Evolutionary conservation across 2,797 vertebrate genomes (phyloP), one percentile per base, ranked within the genome.

Genomic region (Characodon lateralis): DNA sequence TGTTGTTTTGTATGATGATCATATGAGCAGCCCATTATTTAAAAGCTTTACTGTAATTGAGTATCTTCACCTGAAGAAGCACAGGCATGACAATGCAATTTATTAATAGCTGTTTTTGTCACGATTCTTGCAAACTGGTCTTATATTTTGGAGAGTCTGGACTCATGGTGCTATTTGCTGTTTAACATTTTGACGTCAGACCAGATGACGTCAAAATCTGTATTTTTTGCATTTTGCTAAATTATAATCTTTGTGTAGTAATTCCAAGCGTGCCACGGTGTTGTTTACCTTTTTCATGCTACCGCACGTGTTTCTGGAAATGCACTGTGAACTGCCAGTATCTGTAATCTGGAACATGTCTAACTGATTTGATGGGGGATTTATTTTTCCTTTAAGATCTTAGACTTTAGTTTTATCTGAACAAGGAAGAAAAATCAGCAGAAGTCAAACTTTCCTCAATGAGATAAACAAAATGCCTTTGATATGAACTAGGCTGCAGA

Each of bases 201-300:
- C 88, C 82, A 77, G 69, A 69, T 80, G 78, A 92, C 80, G 85
- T 91, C 82, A 80, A 63, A 59, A 72, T 74, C 70, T 70, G 41
- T 79, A 83, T 22, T 31, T 20, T 69, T 71, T 46, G n/a, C 39
- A 35, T 53, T 71, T 72, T 58, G 63, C 63, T 66, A n/a, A 66
- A 66, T 24, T 9, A 61, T 74, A 65, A 56, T 70, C 46, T 61
- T 6, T 61, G 61, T 71, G 65, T 59, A 68, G 55, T 61, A 8
- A 50, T 69, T 61, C 31, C 9, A 9, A 39, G 3, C 63, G 39
- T 87, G 55, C 39, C 14, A 68, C 43, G 61, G 46, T 56, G 3
- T 16, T 87, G 83, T 89, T 90, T 72, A 85, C 79, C 51, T 77
- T 24, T 71, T 72, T 28, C 78, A 22, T 31, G 79, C 81, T 68